Evolutionary conservation across 2,113 vertebrate species (phyloP).

Genomic region (Coregonus clupeaformis): DNA sequence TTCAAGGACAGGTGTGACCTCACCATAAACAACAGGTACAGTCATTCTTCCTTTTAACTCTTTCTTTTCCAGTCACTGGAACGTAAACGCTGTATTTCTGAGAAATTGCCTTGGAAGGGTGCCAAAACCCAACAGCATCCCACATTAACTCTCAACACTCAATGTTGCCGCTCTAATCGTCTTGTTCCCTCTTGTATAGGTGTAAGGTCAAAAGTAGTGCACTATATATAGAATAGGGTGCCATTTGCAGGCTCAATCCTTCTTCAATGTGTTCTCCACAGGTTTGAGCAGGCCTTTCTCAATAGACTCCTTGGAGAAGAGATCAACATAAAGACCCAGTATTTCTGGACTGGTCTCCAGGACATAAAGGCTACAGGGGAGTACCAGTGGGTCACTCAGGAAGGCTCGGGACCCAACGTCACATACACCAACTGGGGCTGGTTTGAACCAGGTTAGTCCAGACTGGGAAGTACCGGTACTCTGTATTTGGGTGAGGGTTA

Average conservation of each 20-base stretch:
- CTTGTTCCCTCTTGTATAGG: not conserved
- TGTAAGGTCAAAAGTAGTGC: no score
- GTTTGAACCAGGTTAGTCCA: conserved; percentile 71
- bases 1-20: conserved; percentile 86
- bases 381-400: conserved; percentile 80
- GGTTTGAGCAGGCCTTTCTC: conserved; percentile 95
- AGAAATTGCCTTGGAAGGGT: not conserved
- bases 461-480: no score
- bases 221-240: no score
- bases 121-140: not conserved
- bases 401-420: conserved; percentile 60
- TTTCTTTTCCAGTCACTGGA: not conserved
- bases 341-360: conserved; percentile 90
- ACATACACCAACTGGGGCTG: conserved; percentile 87
- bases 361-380: conserved; percentile 79
- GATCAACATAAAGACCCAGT: conserved; percentile 62
- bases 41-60: not conserved
- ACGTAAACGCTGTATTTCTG: not conserved
- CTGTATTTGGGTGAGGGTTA: not conserved
- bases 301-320: conserved; percentile 83
- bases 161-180: not conserved
- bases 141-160: not conserved
- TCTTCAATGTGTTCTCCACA: conserved; percentile 51
- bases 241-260: not conserved
- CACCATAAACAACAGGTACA: conserved; percentile 85